Conservation (phyloP, 2,113 vertebrate genomes). For the Phylloscopus whistleri region DNA sequence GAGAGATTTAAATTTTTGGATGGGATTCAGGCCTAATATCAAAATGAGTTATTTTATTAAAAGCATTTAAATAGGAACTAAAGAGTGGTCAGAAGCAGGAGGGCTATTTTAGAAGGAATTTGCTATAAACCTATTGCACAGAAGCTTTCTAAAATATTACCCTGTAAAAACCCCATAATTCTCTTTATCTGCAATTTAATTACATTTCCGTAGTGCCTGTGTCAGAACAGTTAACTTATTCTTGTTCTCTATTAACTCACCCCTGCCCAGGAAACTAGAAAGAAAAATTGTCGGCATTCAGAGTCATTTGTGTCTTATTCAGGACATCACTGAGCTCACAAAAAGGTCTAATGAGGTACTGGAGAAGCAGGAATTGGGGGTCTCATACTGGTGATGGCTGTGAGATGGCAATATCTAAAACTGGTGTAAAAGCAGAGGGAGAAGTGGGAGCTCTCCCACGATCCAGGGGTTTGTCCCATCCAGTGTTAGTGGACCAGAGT, state of each 20-base stretch:
- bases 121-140: slow-evolving; percentile 42
- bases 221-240: slow-evolving; percentile 36
- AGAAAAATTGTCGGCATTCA: neutral
- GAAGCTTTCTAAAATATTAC: slow-evolving; percentile 74
- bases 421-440: neutral
- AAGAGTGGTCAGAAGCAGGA: neutral
- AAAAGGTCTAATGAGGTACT: neutral
- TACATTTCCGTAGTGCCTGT: slow-evolving; percentile 40
- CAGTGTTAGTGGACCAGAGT: neutral
- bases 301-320: neutral
- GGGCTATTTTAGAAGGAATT: slow-evolving; percentile 49
- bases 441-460: rapidly evolving
- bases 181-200: slow-evolving; percentile 72
- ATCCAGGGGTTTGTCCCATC: neutral
- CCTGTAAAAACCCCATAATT: slow-evolving; percentile 47
- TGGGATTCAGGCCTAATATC: slow-evolving; percentile 64
- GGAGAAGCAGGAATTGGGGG: neutral
- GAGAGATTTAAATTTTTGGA: slow-evolving; percentile 58
- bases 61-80: slow-evolving; percentile 63
- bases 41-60: slow-evolving; percentile 71
- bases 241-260: slow-evolving; percentile 33
- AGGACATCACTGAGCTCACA: neutral
- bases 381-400: neutral
- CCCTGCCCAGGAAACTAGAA: neutral
- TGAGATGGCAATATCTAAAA: neutral